Conservation (phyloP, 2,113 vertebrate species). For the Proteles cristata region DNA sequence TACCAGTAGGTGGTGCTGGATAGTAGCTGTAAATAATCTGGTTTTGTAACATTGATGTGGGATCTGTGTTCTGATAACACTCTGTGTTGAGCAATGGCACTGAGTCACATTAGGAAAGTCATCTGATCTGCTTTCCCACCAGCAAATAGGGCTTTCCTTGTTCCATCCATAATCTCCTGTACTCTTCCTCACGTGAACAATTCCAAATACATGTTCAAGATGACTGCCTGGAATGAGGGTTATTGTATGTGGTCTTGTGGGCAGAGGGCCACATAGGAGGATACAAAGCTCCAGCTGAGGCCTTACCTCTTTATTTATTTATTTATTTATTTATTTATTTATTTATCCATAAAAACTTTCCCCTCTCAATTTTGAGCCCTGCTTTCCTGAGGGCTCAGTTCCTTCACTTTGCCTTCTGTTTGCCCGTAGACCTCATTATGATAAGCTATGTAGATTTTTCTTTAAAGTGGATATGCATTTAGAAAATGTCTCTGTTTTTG, state of each 20-base stretch:
- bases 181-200: background rate
- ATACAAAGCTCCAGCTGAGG: too few relatives aligned
- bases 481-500: background rate
- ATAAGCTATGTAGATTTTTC: background rate
- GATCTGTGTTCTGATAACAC: background rate
- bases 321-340: background rate
- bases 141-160: background rate
- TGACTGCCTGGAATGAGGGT: background rate
- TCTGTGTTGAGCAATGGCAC: background rate
- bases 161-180: background rate
- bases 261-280: background rate
- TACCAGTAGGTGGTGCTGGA: conserved; percentile 78
- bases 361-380: background rate
- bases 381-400: background rate
- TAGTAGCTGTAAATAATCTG: conserved; percentile 62
- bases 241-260: background rate
- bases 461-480: background rate
- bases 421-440: background rate
- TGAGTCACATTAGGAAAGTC: background rate
- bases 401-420: background rate
- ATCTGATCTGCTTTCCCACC: background rate
- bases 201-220: background rate
- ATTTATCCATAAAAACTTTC: background rate
- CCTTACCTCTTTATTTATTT: background rate
- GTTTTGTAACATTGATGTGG: background rate